Conservation (phyloP, 2,113 vertebrate species). For the Platysteira castanea region DNA sequence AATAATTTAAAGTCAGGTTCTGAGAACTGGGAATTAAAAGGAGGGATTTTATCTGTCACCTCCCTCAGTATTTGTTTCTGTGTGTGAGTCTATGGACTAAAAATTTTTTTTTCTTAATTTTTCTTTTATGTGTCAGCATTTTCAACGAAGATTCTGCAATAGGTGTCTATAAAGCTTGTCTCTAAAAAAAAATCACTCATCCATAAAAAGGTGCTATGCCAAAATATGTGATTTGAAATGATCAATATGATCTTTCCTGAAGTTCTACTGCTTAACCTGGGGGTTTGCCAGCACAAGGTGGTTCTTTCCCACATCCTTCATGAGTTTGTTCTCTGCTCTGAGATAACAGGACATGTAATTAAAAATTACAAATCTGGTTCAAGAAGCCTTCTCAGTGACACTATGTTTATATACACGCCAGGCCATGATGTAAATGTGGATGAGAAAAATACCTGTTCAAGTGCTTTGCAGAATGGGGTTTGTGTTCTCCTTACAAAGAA, state of each 20-base stretch:
- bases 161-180: not conserved
- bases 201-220: not conserved
- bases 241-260: not conserved
- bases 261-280: not conserved
- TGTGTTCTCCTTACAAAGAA: not conserved
- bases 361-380: not conserved
- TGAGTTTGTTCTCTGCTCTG: not conserved
- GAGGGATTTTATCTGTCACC: not conserved
- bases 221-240: not conserved
- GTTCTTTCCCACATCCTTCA: not conserved
- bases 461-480: not conserved
- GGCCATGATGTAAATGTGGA: rapidly evolving
- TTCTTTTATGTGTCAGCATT: not conserved
- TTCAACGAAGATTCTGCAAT: not conserved
- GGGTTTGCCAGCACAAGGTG: not conserved
- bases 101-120: not conserved
- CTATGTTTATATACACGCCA: not conserved
- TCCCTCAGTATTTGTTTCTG: not conserved
- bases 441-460: not conserved
- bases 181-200: not conserved
- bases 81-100: not conserved
- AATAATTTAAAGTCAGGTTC: not conserved
- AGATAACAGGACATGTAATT: not conserved
- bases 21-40: not conserved
- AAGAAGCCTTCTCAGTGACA: not conserved